These are phyloP conservation scores for Cantharis lateralis DNA, from an alignment of 2,888 invertebrate genomes.

Conservation along the genomic window DNA sequence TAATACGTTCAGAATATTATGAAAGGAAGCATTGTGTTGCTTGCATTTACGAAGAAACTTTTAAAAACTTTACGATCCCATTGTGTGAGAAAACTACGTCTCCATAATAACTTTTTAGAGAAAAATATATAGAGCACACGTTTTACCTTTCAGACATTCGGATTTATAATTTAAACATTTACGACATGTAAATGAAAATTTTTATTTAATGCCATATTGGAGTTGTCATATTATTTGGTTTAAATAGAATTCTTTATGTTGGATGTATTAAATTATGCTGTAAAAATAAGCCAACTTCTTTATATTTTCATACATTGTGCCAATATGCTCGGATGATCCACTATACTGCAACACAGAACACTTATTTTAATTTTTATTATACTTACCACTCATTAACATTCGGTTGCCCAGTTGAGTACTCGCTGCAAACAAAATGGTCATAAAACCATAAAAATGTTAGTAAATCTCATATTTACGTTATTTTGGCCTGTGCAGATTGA, in stretches of 20 bases:
- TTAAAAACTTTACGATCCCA: constrained; percentile 28
- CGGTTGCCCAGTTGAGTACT: too few species aligned
- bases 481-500: too few species aligned
- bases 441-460: too few species aligned
- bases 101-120: constrained; percentile 10
- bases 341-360: neutral
- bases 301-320: neutral
- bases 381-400: too few species aligned
- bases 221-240: neutral
- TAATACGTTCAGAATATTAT: constrained; percentile 29
- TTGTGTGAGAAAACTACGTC: constrained; percentile 17
- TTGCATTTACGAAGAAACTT: constrained; percentile 26
- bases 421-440: too few species aligned
- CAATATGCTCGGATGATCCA: neutral
- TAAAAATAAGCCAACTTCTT: neutral
- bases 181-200: neutral
- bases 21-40: constrained; percentile 29
- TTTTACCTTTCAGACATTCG: neutral
- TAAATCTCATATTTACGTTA: too few species aligned
- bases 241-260: neutral
- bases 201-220: neutral
- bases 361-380: neutral
- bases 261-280: neutral
- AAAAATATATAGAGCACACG: constrained; percentile 15
- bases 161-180: constrained; percentile 5